These are phyloP conservation scores for Drosophila setosimentum DNA, from an alignment of 2,888 invertebrate genomes.

Conservation along the genomic window DNA sequence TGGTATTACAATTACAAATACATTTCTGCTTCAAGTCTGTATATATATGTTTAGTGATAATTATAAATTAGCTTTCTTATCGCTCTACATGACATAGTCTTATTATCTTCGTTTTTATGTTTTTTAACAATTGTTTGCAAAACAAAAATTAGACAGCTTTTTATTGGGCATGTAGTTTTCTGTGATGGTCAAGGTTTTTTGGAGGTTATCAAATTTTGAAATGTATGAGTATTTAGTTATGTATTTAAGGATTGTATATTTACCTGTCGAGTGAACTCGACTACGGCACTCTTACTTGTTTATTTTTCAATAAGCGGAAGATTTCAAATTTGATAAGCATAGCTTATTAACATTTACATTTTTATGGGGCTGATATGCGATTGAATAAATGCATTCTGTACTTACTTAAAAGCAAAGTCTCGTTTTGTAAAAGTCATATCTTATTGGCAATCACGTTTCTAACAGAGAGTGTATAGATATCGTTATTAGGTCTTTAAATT, in stretches of 20 bases:
- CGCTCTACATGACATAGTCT: slow-evolving; percentile 14
- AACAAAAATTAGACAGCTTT: slow-evolving; percentile 26
- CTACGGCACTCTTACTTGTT: too few species aligned
- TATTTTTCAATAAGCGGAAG: neutral
- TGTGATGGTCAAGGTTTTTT: slow-evolving; percentile 55
- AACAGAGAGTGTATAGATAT: neutral
- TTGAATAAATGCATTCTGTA: too few species aligned
- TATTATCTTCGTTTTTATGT: slow-evolving; percentile 48
- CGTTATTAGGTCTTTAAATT: too few species aligned
- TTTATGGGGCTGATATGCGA: neutral
- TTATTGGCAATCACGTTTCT: neutral
- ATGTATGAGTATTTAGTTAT: neutral
- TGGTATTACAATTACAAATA: slow-evolving; percentile 11
- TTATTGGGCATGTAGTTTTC: slow-evolving; percentile 1
- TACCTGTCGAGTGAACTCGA: too few species aligned
- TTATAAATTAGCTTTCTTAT: slow-evolving; percentile 32
- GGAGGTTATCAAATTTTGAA: slow-evolving; percentile 49
- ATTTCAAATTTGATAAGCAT: neutral
- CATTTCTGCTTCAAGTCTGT: neutral
- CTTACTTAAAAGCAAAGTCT: neutral
- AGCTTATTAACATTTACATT: neutral
- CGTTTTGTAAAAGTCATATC: neutral
- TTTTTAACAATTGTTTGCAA: slow-evolving; percentile 16
- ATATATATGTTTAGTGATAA: slow-evolving; percentile 1
- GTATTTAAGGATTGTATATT: neutral